These are phyloP conservation scores for Mythimna loreyi DNA, from an alignment of 2,888 invertebrate species.

Conservation along the genomic window DNA sequence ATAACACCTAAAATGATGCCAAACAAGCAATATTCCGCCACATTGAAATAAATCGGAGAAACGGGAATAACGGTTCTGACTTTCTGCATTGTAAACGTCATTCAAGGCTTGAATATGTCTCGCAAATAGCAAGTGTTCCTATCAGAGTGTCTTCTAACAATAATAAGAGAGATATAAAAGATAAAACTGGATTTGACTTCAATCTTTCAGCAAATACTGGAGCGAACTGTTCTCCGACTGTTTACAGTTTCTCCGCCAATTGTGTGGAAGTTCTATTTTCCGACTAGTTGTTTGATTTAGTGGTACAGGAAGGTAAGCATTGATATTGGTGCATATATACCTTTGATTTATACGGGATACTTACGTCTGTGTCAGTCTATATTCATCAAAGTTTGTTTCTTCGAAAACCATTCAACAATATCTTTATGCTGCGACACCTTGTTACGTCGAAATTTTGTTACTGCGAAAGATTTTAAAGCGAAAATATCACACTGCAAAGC, in stretches of 20 bases:
- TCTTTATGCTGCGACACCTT: too few species aligned
- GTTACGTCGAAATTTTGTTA: too few species aligned
- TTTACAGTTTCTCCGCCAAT: slow-evolving; percentile 42
- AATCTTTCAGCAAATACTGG: slow-evolving; percentile 83
- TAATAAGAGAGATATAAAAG: slow-evolving; percentile 78
- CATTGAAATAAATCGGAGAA: slow-evolving; percentile 85
- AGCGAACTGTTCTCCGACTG: slow-evolving; percentile 28
- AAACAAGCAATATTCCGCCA: slow-evolving; percentile 87
- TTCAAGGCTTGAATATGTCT: slow-evolving; percentile 55
- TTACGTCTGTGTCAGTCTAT: too few species aligned
- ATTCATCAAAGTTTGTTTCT: too few species aligned
- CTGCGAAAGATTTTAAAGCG: too few species aligned
- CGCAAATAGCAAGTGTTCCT: slow-evolving; percentile 69
- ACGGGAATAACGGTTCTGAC: slow-evolving; percentile 77
- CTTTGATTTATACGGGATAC: too few species aligned
- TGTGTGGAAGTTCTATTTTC: slow-evolving; percentile 44
- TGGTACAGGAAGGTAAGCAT: neutral
- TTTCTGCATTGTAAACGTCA: slow-evolving; percentile 67
- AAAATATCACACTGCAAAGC: too few species aligned
- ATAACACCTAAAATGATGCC: slow-evolving; percentile 86
- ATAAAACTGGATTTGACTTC: slow-evolving; percentile 85
- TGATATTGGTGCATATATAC: neutral
- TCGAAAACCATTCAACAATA: too few species aligned
- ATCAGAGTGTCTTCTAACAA: slow-evolving; percentile 73
- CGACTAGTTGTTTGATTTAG: slow-evolving; percentile 36